Evolutionary conservation across 2,888 invertebrate genomes (phyloP).

Genomic region (Acleris cristana): DNA sequence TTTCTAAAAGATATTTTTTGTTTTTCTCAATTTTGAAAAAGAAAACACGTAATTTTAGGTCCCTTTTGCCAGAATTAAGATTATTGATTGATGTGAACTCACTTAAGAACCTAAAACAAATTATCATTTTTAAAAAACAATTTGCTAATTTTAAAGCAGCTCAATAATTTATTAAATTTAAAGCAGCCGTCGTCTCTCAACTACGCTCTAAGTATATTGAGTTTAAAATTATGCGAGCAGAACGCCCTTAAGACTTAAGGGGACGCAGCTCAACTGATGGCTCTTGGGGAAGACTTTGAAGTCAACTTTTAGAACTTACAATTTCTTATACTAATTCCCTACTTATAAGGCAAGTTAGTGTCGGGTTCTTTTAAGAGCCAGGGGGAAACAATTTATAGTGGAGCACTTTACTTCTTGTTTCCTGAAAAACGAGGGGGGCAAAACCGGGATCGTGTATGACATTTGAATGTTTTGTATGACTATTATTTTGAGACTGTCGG

Average conservation of each 20-base stretch:
- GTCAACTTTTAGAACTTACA: slow-evolving; percentile 25
- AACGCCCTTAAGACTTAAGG: slow-evolving; percentile 30
- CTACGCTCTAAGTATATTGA: slow-evolving; percentile 15
- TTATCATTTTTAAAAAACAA: no score
- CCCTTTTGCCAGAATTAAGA: no score
- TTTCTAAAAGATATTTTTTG: no score
- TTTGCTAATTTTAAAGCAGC: rapidly evolving
- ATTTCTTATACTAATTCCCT: slow-evolving; percentile 29
- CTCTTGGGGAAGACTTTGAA: slow-evolving; percentile 18
- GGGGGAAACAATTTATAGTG: slow-evolving; percentile 22
- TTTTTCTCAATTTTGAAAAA: no score
- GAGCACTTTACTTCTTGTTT: not conserved
- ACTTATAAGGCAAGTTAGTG: slow-evolving; percentile 21
- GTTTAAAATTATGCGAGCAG: slow-evolving; percentile 33
- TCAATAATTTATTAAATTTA: not conserved
- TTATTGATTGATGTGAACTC: no score
- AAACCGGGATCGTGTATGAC: not conserved
- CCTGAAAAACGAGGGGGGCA: not conserved
- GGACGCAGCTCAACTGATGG: slow-evolving; percentile 11
- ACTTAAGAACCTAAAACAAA: no score
- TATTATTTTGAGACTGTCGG: no score
- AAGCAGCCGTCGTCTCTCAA: not conserved
- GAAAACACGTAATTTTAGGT: no score
- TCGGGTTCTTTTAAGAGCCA: not conserved
- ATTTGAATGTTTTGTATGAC: not conserved